Conservation (phyloP, 35 echinoderm and acorn worm genomes). For the Ptychodera flava region DNA sequence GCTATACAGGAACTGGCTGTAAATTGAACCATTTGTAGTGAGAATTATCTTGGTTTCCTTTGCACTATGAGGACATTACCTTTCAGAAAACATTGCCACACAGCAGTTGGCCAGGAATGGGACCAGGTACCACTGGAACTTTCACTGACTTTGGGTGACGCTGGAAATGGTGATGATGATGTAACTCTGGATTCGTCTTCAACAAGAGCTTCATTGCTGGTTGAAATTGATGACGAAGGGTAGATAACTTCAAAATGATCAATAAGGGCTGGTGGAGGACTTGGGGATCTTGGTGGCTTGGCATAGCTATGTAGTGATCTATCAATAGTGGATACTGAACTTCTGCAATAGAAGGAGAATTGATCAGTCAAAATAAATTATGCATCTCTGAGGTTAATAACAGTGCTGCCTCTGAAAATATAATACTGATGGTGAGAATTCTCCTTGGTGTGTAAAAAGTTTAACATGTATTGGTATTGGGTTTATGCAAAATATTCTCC, state of each 20-base stretch:
- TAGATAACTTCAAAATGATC: background rate
- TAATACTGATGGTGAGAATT: too few relatives aligned
- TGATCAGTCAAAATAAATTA: constrained; percentile 6
- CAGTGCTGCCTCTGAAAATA: too few relatives aligned
- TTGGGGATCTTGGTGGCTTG: constrained; percentile 25
- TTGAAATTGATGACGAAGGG: background rate
- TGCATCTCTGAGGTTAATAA: constrained; percentile 12
- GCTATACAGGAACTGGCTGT: too few relatives aligned
- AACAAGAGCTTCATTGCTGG: background rate
- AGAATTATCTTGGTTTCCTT: too few relatives aligned
- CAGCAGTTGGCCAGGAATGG: constrained; percentile 45
- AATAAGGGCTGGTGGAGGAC: background rate
- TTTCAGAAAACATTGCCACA: constrained; percentile 54
- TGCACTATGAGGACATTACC: constrained; percentile 6
- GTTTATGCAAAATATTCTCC: too few relatives aligned
- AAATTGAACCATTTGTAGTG: too few relatives aligned
- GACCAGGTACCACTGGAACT: constrained; percentile 27
- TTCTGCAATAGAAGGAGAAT: background rate
- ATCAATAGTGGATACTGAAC: constrained; percentile 9
- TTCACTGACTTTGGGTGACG: constrained; percentile 24
- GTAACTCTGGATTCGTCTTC: constrained; percentile 40
- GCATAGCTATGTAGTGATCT: constrained; percentile 39
- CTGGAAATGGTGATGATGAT: constrained; percentile 45
- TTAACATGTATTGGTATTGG: too few relatives aligned
- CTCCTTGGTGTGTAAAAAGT: too few relatives aligned